A percentile compares a stretch with the other conserved stretches of the same genome.
Conservation (phyloP, 2,113 vertebrate species). For the Labeo rohita region DNA sequence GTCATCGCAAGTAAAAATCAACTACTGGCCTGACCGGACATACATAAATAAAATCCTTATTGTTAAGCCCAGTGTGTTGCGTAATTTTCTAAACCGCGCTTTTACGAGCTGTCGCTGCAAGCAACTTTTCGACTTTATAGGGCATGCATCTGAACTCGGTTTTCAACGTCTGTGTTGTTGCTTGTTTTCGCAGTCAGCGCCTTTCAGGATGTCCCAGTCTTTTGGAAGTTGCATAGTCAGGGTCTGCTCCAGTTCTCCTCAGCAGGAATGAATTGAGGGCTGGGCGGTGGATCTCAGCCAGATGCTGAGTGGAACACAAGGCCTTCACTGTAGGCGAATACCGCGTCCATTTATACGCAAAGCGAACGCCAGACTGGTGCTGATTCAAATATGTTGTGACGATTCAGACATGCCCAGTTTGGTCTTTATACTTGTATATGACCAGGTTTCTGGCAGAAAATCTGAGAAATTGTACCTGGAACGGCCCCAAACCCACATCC, state of each 20-base stretch:
- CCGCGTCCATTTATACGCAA: slow-evolving; percentile 14
- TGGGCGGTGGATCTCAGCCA: slow-evolving; percentile 41
- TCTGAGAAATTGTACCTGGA: slow-evolving; percentile 7
- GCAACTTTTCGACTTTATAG: slow-evolving; percentile 28
- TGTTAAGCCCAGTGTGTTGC: not conserved
- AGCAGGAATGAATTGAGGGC: slow-evolving; percentile 18
- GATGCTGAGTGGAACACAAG: slow-evolving; percentile 37
- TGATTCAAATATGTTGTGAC: slow-evolving; percentile 8
- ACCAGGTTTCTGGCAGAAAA: not conserved
- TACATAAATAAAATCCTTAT: not conserved
- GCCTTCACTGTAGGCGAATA: slow-evolving; percentile 12
- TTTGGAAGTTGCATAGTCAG: slow-evolving; percentile 36
- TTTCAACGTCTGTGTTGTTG: not conserved
- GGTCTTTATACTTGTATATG: not conserved
- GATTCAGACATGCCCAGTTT: not conserved
- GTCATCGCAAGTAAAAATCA: not conserved
- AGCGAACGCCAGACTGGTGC: slow-evolving; percentile 18
- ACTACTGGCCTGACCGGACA: not conserved
- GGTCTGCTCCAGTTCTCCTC: slow-evolving; percentile 42
- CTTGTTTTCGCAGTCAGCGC: slow-evolving; percentile 9
- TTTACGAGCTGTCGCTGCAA: slow-evolving; percentile 10
- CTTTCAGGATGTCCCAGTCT: slow-evolving; percentile 40
- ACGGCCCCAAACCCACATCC: slow-evolving; percentile 13
- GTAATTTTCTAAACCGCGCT: slow-evolving; percentile 33
- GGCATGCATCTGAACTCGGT: not conserved